Conservation (phyloP, 2,113 vertebrate species). For the Carollia perspicillata region DNA sequence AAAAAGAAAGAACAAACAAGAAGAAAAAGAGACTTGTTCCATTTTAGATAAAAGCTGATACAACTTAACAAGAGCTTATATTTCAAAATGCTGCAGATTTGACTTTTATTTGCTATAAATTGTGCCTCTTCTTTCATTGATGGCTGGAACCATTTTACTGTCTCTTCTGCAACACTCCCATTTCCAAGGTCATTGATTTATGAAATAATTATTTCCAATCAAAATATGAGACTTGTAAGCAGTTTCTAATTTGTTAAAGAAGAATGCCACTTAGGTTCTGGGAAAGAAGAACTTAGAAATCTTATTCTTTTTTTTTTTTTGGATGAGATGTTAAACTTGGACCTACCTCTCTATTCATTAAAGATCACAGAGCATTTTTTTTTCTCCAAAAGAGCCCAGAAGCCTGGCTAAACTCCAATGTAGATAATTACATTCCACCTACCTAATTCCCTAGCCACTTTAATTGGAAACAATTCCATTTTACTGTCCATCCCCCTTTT, state of each 20-base stretch:
- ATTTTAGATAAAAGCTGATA: not conserved
- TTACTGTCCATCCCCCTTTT: not conserved
- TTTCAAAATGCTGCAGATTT: not conserved
- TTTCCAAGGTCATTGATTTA: slow-evolving; percentile 40
- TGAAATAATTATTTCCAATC: slow-evolving; percentile 60
- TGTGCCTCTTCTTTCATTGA: not conserved
- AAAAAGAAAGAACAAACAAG: not conserved
- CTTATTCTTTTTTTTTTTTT: not conserved
- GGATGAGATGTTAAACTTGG: slow-evolving; percentile 54
- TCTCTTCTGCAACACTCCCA: not conserved
- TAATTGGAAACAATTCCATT: slow-evolving; percentile 64
- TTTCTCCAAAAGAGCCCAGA: not conserved
- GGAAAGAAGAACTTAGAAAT: slow-evolving; percentile 41
- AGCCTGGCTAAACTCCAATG: slow-evolving; percentile 64
- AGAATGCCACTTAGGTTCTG: not conserved
- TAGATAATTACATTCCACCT: slow-evolving; percentile 70
- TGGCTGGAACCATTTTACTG: not conserved
- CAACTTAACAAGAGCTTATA: not conserved
- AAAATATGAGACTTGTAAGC: not conserved
- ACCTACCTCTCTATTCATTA: slow-evolving; percentile 62
- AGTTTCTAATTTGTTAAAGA: slow-evolving; percentile 4
- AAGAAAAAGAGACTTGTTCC: not conserved
- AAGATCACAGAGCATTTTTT: slow-evolving; percentile 31
- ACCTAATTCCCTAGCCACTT: slow-evolving; percentile 63
- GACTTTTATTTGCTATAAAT: not conserved